phyloP scores from a whole-genome alignment of 1,140 invertebrate genomes.

The Megalonaias nervosa region DNA sequence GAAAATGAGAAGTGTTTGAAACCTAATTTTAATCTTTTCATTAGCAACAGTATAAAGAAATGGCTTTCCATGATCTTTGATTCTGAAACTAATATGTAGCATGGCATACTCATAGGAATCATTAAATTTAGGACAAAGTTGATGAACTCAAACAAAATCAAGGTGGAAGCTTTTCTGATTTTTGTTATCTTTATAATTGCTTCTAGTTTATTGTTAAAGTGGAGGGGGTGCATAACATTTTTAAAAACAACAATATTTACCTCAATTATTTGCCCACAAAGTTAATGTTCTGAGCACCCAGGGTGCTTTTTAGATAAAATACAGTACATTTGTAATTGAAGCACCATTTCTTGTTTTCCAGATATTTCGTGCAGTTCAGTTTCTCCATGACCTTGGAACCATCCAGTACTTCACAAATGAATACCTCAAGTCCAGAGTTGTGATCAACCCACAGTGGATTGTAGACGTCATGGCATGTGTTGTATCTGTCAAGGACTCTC shows the following conservation, averaged over 20 bases:
- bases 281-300: too few relatives aligned
- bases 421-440: conserved; percentile 61
- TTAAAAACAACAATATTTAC: background rate
- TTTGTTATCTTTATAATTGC: too few relatives aligned
- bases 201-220: too few relatives aligned
- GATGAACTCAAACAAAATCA: too few relatives aligned
- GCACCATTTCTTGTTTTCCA: conserved; percentile 20
- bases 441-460: conserved; percentile 71
- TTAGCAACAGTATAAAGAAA: too few relatives aligned
- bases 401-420: conserved; percentile 68
- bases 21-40: too few relatives aligned
- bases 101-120: too few relatives aligned
- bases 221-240: background rate
- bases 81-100: too few relatives aligned
- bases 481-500: conserved; percentile 61
- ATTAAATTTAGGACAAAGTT: too few relatives aligned
- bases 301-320: background rate
- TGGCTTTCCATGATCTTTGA: too few relatives aligned
- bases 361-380: conserved; percentile 64
- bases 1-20: too few relatives aligned
- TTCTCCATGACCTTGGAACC: conserved; percentile 69
- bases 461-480: conserved; percentile 70
- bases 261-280: background rate
- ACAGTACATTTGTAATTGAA: background rate
- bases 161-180: too few relatives aligned